Percentiles rank a stretch among this genome's conserved stretches.
Conservation (phyloP, 2,888 invertebrate genomes). For the Tenthredo amoena region DNA sequence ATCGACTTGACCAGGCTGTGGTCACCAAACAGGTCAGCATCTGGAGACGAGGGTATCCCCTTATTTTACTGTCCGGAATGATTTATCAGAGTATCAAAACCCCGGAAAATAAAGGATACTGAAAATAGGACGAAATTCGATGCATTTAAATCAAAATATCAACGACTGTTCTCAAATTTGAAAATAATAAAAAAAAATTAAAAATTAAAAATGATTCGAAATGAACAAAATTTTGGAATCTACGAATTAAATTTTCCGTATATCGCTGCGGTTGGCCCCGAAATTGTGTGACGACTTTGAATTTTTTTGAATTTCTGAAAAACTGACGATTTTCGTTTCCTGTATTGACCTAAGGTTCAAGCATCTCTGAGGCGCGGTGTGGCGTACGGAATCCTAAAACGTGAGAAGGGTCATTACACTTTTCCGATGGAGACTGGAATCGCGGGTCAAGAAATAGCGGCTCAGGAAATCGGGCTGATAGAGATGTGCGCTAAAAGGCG, state of each 20-base stretch:
- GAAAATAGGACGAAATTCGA: neutral
- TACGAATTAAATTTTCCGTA: too few relatives aligned
- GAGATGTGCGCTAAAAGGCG: conserved; percentile 61
- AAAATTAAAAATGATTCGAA: too few relatives aligned
- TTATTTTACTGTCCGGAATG: neutral
- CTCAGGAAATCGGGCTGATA: conserved; percentile 66
- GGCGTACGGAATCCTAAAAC: conserved; percentile 64
- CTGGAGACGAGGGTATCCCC: neutral
- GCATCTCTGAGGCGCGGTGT: conserved; percentile 67
- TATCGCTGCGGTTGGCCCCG: too few relatives aligned
- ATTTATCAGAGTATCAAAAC: neutral
- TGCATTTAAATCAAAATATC: neutral
- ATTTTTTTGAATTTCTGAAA: neutral
- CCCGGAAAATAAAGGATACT: neutral
- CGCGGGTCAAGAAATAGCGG: conserved; percentile 63
- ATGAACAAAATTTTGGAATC: too few relatives aligned
- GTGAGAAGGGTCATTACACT: conserved; percentile 61
- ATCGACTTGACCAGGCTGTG: conserved; percentile 55
- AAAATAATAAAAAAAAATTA: too few relatives aligned
- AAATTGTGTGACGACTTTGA: too few relatives aligned
- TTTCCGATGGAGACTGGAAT: conserved; percentile 61
- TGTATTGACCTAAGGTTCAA: conserved; percentile 59
- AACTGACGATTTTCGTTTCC: neutral
- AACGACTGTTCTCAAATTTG: too few relatives aligned
- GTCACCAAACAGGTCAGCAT: conserved; percentile 68